These are phyloP conservation scores for Pseudomyrmex flavicornis DNA, from an alignment of 1,140 invertebrate genomes.

Conservation along the genomic window DNA sequence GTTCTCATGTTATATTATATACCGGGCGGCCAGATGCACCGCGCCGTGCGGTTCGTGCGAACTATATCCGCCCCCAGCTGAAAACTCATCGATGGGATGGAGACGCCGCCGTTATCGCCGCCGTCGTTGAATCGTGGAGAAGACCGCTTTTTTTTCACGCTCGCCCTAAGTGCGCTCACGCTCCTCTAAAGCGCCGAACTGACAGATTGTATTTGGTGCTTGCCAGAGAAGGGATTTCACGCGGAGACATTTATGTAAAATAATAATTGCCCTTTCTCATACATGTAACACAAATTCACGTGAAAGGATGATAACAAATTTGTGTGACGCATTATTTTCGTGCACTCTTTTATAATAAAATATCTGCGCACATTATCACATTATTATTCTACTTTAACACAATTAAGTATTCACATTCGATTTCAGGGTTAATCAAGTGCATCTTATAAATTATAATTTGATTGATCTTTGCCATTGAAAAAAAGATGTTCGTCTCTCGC, in stretches of 20 bases:
- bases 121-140: slow-evolving; percentile 12
- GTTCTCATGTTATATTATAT: slow-evolving; percentile 66
- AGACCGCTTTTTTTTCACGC: neutral
- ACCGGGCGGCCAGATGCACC: slow-evolving; percentile 18
- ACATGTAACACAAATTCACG: neutral
- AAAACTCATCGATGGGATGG: slow-evolving; percentile 64
- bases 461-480: neutral
- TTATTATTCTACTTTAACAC: neutral
- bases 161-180: slow-evolving; percentile 18
- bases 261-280: neutral
- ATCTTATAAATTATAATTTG: neutral
- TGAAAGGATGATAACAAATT: neutral
- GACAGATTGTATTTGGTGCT: neutral
- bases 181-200: neutral
- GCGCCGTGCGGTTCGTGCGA: neutral
- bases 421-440: neutral
- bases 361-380: neutral
- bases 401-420: neutral
- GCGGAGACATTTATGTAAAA: neutral
- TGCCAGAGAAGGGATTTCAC: neutral
- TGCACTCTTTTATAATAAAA: neutral
- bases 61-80: slow-evolving; percentile 60
- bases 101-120: neutral
- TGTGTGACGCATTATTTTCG: neutral
- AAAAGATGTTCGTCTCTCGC: neutral